Evolutionary conservation across 2,888 invertebrate genomes (phyloP).

Genomic region (Heliconius ismenius): DNA sequence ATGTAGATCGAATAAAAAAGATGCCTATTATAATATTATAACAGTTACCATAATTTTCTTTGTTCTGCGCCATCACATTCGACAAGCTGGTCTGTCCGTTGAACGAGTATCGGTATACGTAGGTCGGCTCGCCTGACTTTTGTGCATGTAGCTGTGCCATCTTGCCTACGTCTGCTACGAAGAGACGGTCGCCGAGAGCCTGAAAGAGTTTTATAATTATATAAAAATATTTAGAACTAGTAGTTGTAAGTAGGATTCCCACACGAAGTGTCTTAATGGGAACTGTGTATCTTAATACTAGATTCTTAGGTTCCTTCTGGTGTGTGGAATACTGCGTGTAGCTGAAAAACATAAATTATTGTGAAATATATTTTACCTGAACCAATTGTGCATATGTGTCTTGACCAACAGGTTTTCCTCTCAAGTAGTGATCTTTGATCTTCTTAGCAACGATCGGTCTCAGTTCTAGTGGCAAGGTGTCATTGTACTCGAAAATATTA

Average conservation of each 20-base stretch:
- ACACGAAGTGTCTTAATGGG: too few species aligned
- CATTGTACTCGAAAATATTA: slow-evolving; percentile 83
- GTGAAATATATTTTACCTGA: slow-evolving; percentile 54
- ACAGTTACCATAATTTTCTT: slow-evolving; percentile 79
- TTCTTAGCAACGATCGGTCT: slow-evolving; percentile 72
- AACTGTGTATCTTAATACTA: too few species aligned
- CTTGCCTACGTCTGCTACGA: slow-evolving; percentile 82
- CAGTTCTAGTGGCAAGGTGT: slow-evolving; percentile 75
- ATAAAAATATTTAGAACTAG: not conserved
- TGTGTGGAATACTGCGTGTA: too few species aligned
- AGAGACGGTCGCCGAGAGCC: slow-evolving; percentile 85
- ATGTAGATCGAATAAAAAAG: too few species aligned
- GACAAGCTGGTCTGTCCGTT: slow-evolving; percentile 82
- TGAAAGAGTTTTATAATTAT: slow-evolving; percentile 48
- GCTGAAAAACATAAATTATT: too few species aligned
- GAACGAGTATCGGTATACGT: slow-evolving; percentile 85
- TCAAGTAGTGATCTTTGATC: slow-evolving; percentile 82
- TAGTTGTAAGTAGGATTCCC: too few species aligned
- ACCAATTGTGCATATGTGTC: slow-evolving; percentile 69
- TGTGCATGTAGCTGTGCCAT: slow-evolving; percentile 83
- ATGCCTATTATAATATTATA: too few species aligned
- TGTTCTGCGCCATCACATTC: slow-evolving; percentile 75
- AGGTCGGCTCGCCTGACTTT: slow-evolving; percentile 81
- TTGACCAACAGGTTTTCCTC: slow-evolving; percentile 73
- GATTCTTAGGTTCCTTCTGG: too few species aligned